Percentiles rank a stretch among this genome's conserved stretches.
phyloP scores from a whole-genome alignment of 2,113 vertebrate genomes.

The Acanthisitta chloris region DNA sequence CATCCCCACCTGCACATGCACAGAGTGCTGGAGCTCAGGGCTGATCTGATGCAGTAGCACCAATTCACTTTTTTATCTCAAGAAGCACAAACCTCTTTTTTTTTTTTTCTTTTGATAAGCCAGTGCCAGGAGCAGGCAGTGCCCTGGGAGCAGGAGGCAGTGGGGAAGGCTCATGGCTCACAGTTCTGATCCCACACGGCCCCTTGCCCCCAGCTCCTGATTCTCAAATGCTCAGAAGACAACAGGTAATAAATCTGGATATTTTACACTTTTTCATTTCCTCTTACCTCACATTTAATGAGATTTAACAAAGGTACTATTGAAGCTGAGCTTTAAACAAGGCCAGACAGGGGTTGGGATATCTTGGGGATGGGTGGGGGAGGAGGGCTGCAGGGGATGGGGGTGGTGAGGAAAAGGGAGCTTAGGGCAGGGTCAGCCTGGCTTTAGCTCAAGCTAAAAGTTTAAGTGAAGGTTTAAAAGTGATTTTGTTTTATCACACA shows the following conservation, averaged over 20 bases:
- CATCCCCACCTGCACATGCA: too few species aligned
- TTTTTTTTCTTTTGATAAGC: not conserved
- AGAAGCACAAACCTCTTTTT: not conserved
- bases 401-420: not conserved
- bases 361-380: not conserved
- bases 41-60: not conserved
- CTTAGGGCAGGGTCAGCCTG: not conserved
- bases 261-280: conserved; percentile 63
- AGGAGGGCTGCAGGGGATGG: not conserved
- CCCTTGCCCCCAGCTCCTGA: not conserved
- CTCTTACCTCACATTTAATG: conserved; percentile 51
- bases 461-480: not conserved
- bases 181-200: not conserved
- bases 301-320: conserved; percentile 67
- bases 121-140: accelerated
- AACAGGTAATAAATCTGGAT: conserved; percentile 61
- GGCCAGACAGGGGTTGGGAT: conserved; percentile 4
- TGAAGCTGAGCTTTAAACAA: conserved; percentile 46
- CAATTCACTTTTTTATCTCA: not conserved
- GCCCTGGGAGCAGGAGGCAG: not conserved
- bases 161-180: not conserved
- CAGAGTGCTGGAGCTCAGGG: accelerated
- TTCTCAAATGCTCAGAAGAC: conserved; percentile 44
- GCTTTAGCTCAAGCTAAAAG: not conserved
- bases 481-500: not conserved